Evolutionary conservation across 2,797 vertebrate genomes (phyloP).

Genomic region (Pitangus sulphuratus): DNA sequence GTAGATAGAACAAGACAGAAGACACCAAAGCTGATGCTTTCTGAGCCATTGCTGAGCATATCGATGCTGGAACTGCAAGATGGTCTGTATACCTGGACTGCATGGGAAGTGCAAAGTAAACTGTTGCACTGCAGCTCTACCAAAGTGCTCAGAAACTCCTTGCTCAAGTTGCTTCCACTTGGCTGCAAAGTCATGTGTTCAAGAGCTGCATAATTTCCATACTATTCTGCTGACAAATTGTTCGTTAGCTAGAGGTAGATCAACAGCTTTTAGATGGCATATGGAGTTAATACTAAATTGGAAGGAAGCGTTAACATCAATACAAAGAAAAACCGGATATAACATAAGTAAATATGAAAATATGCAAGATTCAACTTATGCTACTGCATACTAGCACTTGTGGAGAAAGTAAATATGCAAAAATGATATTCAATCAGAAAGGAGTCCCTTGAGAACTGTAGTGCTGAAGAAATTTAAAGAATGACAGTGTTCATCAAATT

Average conservation of each 20-base stretch:
- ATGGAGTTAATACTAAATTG: not conserved
- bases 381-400: not conserved
- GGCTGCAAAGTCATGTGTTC: not conserved
- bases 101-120: not conserved
- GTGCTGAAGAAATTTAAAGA: constrained; percentile 33
- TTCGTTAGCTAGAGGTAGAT: not conserved
- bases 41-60: not conserved
- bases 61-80: fast-evolving
- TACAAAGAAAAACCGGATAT: not conserved
- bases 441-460: constrained; percentile 1
- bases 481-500: constrained; percentile 40
- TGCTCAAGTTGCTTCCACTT: not conserved
- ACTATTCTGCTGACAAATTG: not conserved
- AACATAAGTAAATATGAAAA: not conserved
- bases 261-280: not conserved
- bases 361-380: not conserved
- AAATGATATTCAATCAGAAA: not conserved
- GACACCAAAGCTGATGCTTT: not conserved
- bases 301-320: not conserved
- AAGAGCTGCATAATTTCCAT: not conserved
- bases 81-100: not conserved
- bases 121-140: not conserved
- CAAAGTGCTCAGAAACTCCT: not conserved
- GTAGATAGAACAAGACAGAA: not conserved
- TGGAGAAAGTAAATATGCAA: constrained; percentile 1